Conservation (phyloP, 2,113 vertebrate species). For the Anoplopoma fimbria region DNA sequence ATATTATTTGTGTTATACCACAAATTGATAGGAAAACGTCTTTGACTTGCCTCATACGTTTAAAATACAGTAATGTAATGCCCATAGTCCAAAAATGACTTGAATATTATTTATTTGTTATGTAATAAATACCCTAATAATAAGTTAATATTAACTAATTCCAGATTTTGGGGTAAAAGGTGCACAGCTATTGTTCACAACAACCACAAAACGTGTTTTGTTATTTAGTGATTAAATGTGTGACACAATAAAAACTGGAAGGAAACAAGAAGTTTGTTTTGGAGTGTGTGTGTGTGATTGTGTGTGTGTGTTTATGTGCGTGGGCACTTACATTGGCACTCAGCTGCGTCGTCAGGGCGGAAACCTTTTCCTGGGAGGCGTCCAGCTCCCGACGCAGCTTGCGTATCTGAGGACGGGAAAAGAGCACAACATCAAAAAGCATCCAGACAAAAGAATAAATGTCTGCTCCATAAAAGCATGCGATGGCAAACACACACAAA, state of each 20-base stretch:
- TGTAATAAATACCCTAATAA: neutral
- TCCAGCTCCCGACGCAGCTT: slow-evolving; percentile 96
- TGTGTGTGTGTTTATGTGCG: neutral
- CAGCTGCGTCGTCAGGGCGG: slow-evolving; percentile 96
- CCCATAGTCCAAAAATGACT: neutral
- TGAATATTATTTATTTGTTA: neutral
- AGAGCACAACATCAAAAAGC: slow-evolving; percentile 14
- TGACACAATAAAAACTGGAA: neutral
- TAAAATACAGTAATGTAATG: neutral
- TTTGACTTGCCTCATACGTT: neutral
- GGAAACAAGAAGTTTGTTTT: neutral
- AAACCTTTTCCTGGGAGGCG: slow-evolving; percentile 98
- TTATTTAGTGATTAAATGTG: neutral
- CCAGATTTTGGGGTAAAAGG: neutral
- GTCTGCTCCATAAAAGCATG: neutral
- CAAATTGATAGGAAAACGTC: neutral
- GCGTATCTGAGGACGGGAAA: slow-evolving; percentile 86
- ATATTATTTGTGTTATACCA: neutral
- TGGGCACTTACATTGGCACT: slow-evolving; percentile 92
- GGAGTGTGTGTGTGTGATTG: neutral
- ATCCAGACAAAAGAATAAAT: slow-evolving; percentile 25
- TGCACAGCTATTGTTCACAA: neutral
- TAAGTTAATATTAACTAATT: neutral
- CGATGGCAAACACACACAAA: slow-evolving; percentile 2
- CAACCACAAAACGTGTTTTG: neutral